phyloP scores from a whole-genome alignment of 2,113 vertebrate genomes.

The Peromyscus leucopus region DNA sequence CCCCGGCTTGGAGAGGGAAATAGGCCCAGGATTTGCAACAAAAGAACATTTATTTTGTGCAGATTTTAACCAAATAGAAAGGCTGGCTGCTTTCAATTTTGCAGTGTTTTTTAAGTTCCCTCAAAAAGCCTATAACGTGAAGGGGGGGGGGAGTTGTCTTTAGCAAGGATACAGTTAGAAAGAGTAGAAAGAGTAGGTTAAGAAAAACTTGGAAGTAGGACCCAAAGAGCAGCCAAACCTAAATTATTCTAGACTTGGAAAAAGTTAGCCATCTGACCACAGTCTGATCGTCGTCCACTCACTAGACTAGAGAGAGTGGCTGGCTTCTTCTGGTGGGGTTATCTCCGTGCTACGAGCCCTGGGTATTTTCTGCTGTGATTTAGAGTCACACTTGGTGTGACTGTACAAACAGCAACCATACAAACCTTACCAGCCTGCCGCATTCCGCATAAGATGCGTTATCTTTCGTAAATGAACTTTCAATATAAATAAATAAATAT shows the following conservation, averaged over 20 bases:
- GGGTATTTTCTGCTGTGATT: not conserved
- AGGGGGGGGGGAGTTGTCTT: not conserved
- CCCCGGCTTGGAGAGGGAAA: not conserved
- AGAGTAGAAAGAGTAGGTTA: not conserved
- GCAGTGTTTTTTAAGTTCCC: not conserved
- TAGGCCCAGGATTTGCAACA: not conserved
- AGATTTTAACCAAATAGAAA: not conserved
- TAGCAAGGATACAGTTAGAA: not conserved
- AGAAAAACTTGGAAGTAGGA: not conserved
- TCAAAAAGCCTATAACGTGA: not conserved
- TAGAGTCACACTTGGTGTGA: not conserved
- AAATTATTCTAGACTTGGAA: not conserved
- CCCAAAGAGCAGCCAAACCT: conserved; percentile 33
- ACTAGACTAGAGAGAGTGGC: not conserved
- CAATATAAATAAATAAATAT: conserved; percentile 47
- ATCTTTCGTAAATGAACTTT: conserved; percentile 33
- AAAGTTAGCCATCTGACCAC: not conserved
- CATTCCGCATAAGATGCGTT: not conserved
- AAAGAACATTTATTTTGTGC: not conserved
- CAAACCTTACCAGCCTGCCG: not conserved
- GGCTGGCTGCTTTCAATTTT: not conserved
- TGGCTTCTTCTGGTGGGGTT: not conserved
- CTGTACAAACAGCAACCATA: not conserved
- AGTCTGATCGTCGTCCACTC: not conserved
- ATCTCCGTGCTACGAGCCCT: not conserved